These are phyloP conservation scores for Misgurnus mizolepis DNA, from an alignment of 2,113 vertebrate species.

Conservation along the genomic window DNA sequence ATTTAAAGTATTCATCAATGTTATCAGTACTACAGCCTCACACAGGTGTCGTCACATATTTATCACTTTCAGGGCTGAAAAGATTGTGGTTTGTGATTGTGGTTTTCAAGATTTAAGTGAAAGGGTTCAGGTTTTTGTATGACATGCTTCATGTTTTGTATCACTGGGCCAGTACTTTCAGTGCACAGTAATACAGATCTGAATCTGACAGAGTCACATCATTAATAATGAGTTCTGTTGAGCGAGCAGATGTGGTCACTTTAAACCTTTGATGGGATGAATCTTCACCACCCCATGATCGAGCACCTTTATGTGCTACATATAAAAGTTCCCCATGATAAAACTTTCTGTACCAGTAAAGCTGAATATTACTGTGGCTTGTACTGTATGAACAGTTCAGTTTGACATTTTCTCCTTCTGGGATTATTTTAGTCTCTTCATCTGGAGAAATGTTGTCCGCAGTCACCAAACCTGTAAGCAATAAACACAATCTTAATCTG, in stretches of 20 bases:
- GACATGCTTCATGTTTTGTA: not conserved
- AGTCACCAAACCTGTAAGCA: constrained; percentile 4
- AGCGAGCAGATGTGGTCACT: not conserved
- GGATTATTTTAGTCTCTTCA: not conserved
- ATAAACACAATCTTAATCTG: not conserved
- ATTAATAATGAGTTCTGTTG: not conserved
- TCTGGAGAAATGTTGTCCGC: not conserved
- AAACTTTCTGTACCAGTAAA: no score
- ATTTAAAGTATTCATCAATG: no score
- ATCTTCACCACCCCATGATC: not conserved
- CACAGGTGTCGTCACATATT: not conserved
- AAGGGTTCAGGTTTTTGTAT: not conserved
- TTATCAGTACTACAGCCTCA: not conserved
- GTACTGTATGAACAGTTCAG: not conserved
- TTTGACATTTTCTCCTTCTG: constrained; percentile 2
- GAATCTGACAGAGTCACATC: not conserved
- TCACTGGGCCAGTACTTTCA: not conserved
- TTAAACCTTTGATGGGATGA: not conserved
- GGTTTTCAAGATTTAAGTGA: not conserved
- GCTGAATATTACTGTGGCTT: not conserved
- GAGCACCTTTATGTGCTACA: not conserved
- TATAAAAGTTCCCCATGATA: not conserved
- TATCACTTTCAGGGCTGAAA: not conserved
- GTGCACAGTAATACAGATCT: constrained; percentile 16
- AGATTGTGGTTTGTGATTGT: not conserved